Conservation (phyloP, 2,113 vertebrate genomes). For the Cephalopterus ornatus region DNA sequence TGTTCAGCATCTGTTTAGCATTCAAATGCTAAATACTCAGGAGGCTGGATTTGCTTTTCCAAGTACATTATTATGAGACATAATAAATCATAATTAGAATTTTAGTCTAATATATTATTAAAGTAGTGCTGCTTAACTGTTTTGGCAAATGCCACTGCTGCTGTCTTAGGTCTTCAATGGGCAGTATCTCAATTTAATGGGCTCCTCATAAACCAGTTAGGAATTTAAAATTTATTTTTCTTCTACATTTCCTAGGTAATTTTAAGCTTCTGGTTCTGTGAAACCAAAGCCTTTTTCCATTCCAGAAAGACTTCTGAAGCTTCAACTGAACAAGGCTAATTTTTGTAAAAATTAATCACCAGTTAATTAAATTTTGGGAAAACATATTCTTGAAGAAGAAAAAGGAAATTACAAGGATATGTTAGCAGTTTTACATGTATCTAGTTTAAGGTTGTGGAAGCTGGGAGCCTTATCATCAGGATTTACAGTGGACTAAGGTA, state of each 20-base stretch:
- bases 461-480: neutral
- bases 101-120: conserved; percentile 28
- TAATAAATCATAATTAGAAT: conserved; percentile 32
- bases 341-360: neutral
- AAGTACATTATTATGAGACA: neutral
- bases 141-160: conserved; percentile 10
- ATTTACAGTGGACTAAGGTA: neutral
- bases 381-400: neutral
- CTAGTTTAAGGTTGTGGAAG: neutral
- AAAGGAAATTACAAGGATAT: neutral
- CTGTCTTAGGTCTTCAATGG: neutral
- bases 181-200: conserved; percentile 19
- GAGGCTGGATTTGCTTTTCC: conserved; percentile 1
- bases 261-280: neutral
- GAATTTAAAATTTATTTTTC: neutral
- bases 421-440: neutral
- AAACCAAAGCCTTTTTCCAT: neutral
- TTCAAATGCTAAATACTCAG: neutral
- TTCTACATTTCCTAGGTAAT: neutral
- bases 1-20: neutral
- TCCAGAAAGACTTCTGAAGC: neutral
- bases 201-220: neutral
- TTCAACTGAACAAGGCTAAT: neutral
- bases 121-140: neutral
- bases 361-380: neutral